Base-by-base conservation (phyloP, 2,888 invertebrate species). In the Camptogramma bilineatum region DNA sequence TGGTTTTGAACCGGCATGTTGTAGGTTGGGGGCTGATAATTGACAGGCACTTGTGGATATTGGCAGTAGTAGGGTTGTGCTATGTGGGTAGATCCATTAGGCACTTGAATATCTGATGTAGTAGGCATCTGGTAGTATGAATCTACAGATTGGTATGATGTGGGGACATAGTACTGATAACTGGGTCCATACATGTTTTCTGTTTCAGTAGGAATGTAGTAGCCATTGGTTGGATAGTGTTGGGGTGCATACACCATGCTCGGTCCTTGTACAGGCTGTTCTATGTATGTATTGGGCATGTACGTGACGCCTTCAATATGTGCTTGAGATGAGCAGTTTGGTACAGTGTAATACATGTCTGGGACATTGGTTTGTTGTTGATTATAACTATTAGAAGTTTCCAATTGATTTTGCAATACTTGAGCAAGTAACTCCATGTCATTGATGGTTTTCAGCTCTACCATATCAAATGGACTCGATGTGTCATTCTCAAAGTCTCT, bases 401-500 rank as follows among this genome's bases (percentile, higher is more conserved):
- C 85, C 62, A 82, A 81, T 81, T 95, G 86, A 74, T 82, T 87
- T 70, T 91, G 90, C 67, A 95, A 83, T 51, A 98, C 97, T 87
- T 97, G 96, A 13, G 98, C 98, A 70, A 98, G 90, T 82, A 97
- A 95, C 86, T 97, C 98, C 94, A 98, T 95, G 81, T 98, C 98
- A 90, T 98, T 98, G 64, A 98, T 96, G 47, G 97, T 97, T 88
- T 98, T 97, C 57, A 98, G 86, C 89, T 97, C 98, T 88, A 98
- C 96, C 90, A 97, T 97, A 91, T 98, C 98, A 90, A 98, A 98
- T 0, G 98, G 98, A 84, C 97, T 98, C 58, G 97, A 97, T 54
- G 97, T 97, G 82, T 98, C 98, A 82, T 96, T 95, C 87, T 98
- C 98, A 92, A 98, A 98, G 86, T 98, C 98, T 69, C 96, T 96